A percentile compares a stretch with the other conserved stretches of the same genome.
These are phyloP conservation scores for Gymnocypris eckloni DNA, from an alignment of 2,797 vertebrate species.

Conservation along the genomic window DNA sequence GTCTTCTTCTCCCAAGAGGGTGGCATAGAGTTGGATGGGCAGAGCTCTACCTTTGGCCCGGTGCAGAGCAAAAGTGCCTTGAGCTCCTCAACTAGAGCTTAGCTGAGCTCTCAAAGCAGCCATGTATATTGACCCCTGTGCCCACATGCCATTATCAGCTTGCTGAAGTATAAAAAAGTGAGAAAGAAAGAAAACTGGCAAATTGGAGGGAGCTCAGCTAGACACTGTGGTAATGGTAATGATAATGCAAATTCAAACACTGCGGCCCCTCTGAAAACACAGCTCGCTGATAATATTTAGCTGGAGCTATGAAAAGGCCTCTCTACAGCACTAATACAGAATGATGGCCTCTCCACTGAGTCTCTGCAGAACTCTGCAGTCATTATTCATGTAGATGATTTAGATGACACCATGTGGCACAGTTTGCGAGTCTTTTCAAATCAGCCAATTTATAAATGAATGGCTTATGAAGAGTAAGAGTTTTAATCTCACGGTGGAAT, in stretches of 20 bases:
- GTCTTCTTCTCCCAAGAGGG: constrained; percentile 22
- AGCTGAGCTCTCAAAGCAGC: constrained; percentile 8
- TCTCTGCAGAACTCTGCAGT: constrained; percentile 27
- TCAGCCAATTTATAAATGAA: constrained; percentile 50
- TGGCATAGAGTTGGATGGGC: constrained; percentile 28
- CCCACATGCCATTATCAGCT: constrained; percentile 48
- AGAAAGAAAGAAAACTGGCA: constrained; percentile 22
- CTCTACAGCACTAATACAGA: constrained; percentile 42
- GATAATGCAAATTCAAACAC: constrained; percentile 17
- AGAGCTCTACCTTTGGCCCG: constrained; percentile 28
- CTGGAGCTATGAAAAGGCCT: constrained; percentile 28
- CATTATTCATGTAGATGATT: constrained; percentile 51
- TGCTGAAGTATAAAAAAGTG: constrained; percentile 10
- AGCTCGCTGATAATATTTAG: constrained; percentile 44
- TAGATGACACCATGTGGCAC: constrained; percentile 45
- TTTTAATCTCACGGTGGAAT: constrained; percentile 43
- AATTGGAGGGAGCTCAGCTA: constrained; percentile 25
- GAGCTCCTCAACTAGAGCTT: constrained; percentile 35
- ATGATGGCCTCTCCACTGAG: constrained; percentile 43
- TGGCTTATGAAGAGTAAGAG: constrained; percentile 46
- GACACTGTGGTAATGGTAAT: background rate
- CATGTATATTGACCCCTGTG: constrained; percentile 32
- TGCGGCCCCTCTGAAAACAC: constrained; percentile 8
- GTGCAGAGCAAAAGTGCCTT: constrained; percentile 29
- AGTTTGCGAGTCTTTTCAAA: constrained; percentile 46